phyloP scores from a whole-genome alignment of 2,113 vertebrate species.

The Nestor notabilis region DNA sequence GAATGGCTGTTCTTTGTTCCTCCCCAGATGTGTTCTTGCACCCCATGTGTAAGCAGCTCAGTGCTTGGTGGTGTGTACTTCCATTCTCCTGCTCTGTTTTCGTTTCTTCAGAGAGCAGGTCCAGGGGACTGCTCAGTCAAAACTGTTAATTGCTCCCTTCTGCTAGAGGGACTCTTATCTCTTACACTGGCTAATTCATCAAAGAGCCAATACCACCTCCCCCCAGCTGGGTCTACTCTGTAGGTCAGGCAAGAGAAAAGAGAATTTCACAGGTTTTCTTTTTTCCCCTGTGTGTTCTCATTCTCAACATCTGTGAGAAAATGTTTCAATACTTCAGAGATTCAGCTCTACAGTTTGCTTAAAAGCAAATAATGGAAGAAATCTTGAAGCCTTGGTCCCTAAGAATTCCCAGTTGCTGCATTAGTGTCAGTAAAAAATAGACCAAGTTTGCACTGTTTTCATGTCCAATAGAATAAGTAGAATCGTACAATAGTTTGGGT shows the following conservation, averaged over 20 bases:
- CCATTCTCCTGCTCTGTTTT: not conserved
- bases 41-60: not conserved
- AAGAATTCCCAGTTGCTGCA: not conserved
- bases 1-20: not conserved
- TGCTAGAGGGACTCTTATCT: not conserved
- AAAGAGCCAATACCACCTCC: not conserved
- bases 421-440: not conserved
- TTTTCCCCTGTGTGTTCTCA: not conserved
- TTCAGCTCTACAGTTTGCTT: not conserved
- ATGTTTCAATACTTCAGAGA: not conserved
- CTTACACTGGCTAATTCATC: not conserved
- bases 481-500: not conserved
- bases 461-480: not conserved
- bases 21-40: not conserved
- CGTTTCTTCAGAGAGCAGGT: no score
- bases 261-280: not conserved
- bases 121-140: not conserved
- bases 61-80: not conserved
- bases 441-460: not conserved
- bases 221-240: not conserved
- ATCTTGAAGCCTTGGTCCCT: not conserved
- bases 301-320: not conserved
- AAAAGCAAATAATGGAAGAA: not conserved
- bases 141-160: not conserved
- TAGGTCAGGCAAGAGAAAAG: not conserved